Conservation (phyloP, 2,888 invertebrate genomes). For the Aleiodes alternator region DNA sequence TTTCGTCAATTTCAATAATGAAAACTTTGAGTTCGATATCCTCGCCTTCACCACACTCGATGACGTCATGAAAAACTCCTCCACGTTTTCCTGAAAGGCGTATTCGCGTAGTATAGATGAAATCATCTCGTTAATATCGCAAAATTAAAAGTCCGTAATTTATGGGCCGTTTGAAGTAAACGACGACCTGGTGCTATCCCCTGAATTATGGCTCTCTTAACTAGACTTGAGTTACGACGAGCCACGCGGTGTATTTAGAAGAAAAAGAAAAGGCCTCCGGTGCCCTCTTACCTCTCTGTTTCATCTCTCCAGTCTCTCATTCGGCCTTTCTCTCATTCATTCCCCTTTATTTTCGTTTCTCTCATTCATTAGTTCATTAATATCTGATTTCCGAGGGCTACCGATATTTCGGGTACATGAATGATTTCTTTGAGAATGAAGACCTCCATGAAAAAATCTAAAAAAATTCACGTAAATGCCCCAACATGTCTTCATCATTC, state of each 20-base stretch:
- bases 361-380: neutral
- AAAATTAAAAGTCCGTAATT: conserved; percentile 73
- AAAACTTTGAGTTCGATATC: neutral
- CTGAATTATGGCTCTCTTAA: conserved; percentile 75
- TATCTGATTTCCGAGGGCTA: too few species aligned
- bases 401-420: too few species aligned
- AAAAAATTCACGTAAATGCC: too few species aligned
- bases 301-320: conserved; percentile 29
- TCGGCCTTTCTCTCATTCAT: conserved; percentile 50
- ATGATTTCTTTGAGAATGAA: too few species aligned
- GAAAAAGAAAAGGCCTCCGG: conserved; percentile 46
- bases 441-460: too few species aligned
- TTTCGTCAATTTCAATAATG: too few species aligned
- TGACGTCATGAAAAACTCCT: neutral
- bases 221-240: conserved; percentile 75
- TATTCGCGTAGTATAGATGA: neutral
- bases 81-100: neutral
- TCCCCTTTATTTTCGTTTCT: conserved; percentile 45
- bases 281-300: conserved; percentile 53
- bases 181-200: conserved; percentile 72
- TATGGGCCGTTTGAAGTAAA: conserved; percentile 73
- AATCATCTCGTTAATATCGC: conserved; percentile 71
- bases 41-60: too few species aligned
- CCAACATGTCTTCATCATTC: too few species aligned
- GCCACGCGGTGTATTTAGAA: conserved; percentile 53